Evolutionary conservation across 1,140 invertebrate species (phyloP).

Genomic region (Thaumetopoea pityocampa): DNA sequence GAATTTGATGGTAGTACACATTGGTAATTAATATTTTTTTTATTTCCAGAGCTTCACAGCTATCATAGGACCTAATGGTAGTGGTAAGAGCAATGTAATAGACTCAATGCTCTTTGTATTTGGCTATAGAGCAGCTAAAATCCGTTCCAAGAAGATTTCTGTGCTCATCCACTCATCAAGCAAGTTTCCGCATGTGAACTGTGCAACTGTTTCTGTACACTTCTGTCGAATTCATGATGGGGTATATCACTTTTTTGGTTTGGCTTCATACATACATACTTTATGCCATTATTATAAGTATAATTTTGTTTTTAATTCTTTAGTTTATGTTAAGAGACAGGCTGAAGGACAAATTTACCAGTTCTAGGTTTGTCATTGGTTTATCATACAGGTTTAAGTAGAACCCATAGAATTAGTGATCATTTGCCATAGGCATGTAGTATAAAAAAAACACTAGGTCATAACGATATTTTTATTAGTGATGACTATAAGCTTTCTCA

Average conservation of each 20-base stretch:
- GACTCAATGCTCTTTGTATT: slow-evolving; percentile 99
- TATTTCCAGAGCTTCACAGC: slow-evolving; percentile 92
- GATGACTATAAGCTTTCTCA: too few species aligned
- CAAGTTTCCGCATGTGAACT: slow-evolving; percentile 84
- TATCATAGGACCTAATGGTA: slow-evolving; percentile 99
- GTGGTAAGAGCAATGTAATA: slow-evolving; percentile 99
- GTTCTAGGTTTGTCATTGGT: too few species aligned
- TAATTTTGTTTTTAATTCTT: too few species aligned
- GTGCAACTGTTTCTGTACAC: slow-evolving; percentile 92
- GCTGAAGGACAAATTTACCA: too few species aligned
- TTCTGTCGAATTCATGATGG: slow-evolving; percentile 93
- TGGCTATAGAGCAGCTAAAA: slow-evolving; percentile 96
- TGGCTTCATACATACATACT: too few species aligned
- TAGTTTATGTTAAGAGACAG: too few species aligned
- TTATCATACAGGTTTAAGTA: too few species aligned
- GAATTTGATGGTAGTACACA: not conserved
- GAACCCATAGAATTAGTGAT: too few species aligned
- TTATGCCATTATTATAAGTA: too few species aligned
- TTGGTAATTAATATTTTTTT: not conserved
- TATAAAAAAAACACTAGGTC: too few species aligned
- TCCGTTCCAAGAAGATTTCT: slow-evolving; percentile 96
- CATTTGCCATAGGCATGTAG: too few species aligned
- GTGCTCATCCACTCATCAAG: slow-evolving; percentile 97
- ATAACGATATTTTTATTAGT: too few species aligned
- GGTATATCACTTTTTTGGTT: slow-evolving; percentile 34